Percentiles rank a stretch among this genome's conserved stretches.
Conservation (phyloP, 2,888 invertebrate species). For the Eupithecia pulchellata region DNA sequence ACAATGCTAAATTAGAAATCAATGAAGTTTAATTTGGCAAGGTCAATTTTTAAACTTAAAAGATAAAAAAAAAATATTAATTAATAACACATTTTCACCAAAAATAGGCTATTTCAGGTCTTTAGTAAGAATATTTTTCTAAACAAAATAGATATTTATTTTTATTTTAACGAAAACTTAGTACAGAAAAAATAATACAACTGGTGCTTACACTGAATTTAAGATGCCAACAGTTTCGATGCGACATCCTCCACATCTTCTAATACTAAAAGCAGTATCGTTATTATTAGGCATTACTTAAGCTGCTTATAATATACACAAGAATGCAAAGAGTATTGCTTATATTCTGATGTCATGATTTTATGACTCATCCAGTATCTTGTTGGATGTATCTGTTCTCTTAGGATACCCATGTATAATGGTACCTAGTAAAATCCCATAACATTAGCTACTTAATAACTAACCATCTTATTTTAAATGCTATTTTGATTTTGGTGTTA, state of each 20-base stretch:
- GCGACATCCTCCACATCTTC: conserved; percentile 32
- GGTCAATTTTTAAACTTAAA: conserved; percentile 23
- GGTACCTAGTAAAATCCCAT: conserved; percentile 28
- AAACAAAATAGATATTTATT: not conserved
- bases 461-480: conserved; percentile 14
- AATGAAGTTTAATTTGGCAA: conserved; percentile 11
- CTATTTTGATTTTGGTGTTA: conserved; percentile 9
- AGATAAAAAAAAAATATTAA: conserved; percentile 10
- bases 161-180: conserved; percentile 20
- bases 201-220: conserved; percentile 32
- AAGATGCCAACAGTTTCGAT: conserved; percentile 29
- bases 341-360: conserved; percentile 45
- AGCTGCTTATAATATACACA: conserved; percentile 46
- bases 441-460: conserved; percentile 78
- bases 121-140: not conserved
- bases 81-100: not conserved
- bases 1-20: conserved; percentile 15
- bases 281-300: conserved; percentile 47
- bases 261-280: conserved; percentile 42
- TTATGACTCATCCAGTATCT: conserved; percentile 34
- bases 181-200: too few species aligned
- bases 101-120: not conserved
- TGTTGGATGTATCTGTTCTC: conserved; percentile 46
- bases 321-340: conserved; percentile 39
- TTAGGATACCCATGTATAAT: conserved; percentile 36